Evolutionary conservation across 1,140 invertebrate genomes (phyloP), one percentile per base, ranked within the genome.

Genomic region (Notospermus geniculatus): DNA sequence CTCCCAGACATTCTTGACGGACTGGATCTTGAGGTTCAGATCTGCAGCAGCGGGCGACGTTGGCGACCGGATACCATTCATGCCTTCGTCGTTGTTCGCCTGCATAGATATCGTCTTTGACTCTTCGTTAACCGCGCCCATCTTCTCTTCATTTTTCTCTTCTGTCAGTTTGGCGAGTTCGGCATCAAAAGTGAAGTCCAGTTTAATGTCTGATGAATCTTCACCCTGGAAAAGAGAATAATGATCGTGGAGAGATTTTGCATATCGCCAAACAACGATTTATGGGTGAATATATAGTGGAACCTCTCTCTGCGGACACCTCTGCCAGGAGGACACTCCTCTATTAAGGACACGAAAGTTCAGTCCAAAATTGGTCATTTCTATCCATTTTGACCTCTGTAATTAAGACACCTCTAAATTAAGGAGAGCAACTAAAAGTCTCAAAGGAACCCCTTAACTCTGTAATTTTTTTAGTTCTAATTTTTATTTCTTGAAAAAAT

Each of bases 11-110:
- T 92, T 95, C 80, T 95, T 95, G 2, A 95, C 93, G 57, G 91
- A 93, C 7, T 91, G 91, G 69, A 96, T 95, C 82, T 97, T 96
- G 78, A 93, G 86, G 83, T 94, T 93, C 13, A 97, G 85, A 76
- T 95, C 93, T 30, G 91, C 91, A 17, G 89, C 88, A 0, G 89
- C 89, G 11, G 88, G 86, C 7, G 87, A 87, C 62, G 87, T 87
- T 1, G 87, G 87, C 62, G 84, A 86, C 39, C 83, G 83, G 11
- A 76, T 73, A 30, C 69, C 69, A 0, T 81, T 82, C 4, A 83
- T 64, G 5, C 85, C 4, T 86, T 82, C 55, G 15, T 30, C 9
- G 32, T 9, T 27, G 25, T 23, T 27, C 17, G 46, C 58, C 1
- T 87, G 80, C 69, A 90, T 83, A 36, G 86, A 84, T 25, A 89